Conservation (phyloP, 2,113 vertebrate species). For the Albula goreensis region DNA sequence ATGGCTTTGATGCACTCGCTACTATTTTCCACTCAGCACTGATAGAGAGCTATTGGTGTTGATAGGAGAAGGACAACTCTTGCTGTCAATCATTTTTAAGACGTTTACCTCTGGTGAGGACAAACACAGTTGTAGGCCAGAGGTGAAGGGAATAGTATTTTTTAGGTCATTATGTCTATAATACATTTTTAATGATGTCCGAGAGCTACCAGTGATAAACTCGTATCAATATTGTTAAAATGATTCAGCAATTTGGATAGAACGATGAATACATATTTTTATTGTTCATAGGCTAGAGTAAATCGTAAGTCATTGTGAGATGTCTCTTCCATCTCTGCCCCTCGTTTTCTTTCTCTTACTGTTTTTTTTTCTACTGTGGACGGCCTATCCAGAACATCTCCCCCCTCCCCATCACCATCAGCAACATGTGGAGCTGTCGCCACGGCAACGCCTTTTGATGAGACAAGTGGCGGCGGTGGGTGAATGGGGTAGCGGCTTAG, state of each 20-base stretch:
- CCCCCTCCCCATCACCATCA: constrained; percentile 43
- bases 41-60: too few relatives aligned
- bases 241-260: not conserved
- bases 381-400: constrained; percentile 42
- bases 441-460: constrained; percentile 66
- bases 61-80: too few relatives aligned
- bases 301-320: not conserved
- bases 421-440: constrained; percentile 56
- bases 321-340: constrained; percentile 11
- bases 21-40: too few relatives aligned
- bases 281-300: not conserved
- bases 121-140: not conserved
- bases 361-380: constrained; percentile 27
- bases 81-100: not conserved
- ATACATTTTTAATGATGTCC: too few relatives aligned
- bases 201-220: too few relatives aligned
- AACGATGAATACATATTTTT: not conserved
- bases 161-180: not conserved
- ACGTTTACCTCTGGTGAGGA: not conserved
- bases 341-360: not conserved
- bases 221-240: not conserved
- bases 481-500: constrained; percentile 50
- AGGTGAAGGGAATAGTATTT: not conserved
- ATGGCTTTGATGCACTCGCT: too few relatives aligned
- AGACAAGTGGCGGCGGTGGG: constrained; percentile 56